phyloP scores from a whole-genome alignment of 2,888 invertebrate genomes.

The Caenorhabditis zanzibari region DNA sequence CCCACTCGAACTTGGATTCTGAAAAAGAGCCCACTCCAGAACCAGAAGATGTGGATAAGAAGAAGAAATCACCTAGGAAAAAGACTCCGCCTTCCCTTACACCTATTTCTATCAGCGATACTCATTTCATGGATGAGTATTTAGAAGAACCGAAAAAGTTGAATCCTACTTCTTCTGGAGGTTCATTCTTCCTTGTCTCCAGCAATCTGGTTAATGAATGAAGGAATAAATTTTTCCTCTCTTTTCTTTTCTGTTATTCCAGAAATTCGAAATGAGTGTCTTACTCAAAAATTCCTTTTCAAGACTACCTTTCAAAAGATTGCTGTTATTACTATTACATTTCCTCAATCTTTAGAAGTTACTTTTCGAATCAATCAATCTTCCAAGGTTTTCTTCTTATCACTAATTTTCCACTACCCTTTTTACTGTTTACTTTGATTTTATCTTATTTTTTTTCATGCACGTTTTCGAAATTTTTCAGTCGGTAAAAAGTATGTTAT shows the following conservation, averaged over 20 bases:
- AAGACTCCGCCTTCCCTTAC: neutral
- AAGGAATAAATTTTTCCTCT: conserved; percentile 12
- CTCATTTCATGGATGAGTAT: conserved; percentile 52
- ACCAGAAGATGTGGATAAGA: neutral
- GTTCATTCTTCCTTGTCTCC: conserved; percentile 57
- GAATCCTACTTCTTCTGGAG: conserved; percentile 19
- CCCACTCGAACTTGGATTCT: conserved; percentile 5
- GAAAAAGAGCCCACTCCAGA: conserved; percentile 10
- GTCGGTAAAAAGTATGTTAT: too few relatives aligned
- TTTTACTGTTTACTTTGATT: conserved; percentile 25
- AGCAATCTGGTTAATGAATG: conserved; percentile 54
- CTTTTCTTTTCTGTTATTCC: neutral
- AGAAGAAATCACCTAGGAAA: conserved; percentile 1
- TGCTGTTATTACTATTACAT: too few relatives aligned
- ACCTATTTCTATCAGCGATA: conserved; percentile 25
- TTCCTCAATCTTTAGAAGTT: too few relatives aligned
- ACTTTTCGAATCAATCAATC: conserved; percentile 39
- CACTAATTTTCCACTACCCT: conserved; percentile 5
- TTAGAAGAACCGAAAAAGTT: conserved; percentile 49
- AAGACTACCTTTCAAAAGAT: conserved; percentile 1
- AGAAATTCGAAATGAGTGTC: conserved; percentile 28
- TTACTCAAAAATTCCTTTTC: conserved; percentile 16
- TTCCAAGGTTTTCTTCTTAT: neutral
- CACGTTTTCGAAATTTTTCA: neutral
- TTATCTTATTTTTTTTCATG: conserved; percentile 9